phyloP scores from a whole-genome alignment of 2,113 vertebrate species.

The Pluvianellus socialis region DNA sequence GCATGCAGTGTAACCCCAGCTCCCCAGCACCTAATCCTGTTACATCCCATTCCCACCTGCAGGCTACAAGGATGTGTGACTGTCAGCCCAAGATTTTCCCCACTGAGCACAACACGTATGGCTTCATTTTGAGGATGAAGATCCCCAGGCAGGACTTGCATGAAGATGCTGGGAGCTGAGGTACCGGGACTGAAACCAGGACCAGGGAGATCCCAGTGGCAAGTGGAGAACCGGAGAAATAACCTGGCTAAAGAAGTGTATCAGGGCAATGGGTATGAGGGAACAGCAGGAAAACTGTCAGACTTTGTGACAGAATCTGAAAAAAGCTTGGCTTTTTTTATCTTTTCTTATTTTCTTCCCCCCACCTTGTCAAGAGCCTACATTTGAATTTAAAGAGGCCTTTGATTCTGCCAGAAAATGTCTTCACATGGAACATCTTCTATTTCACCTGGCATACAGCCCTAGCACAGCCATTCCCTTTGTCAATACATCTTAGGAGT shows the following conservation, averaged over 20 bases:
- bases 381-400: not conserved
- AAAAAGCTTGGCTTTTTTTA: not conserved
- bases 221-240: not conserved
- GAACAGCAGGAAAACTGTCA: not conserved
- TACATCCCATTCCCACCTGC: not conserved
- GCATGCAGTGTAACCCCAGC: not conserved
- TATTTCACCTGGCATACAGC: not conserved
- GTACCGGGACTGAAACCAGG: not conserved
- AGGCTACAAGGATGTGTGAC: not conserved
- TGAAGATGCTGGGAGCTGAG: not conserved
- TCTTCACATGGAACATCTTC: not conserved
- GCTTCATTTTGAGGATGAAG: not conserved
- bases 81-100: not conserved
- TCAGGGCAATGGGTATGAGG: not conserved
- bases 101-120: not conserved
- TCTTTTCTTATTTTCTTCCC: not conserved
- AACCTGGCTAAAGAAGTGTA: not conserved
- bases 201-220: not conserved
- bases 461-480: not conserved
- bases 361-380: not conserved
- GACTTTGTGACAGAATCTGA: not conserved
- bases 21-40: not conserved
- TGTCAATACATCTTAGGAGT: not conserved
- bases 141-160: not conserved
- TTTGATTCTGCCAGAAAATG: not conserved